phyloP scores from a whole-genome alignment of 1,140 invertebrate species.

The Ceratitis capitata region DNA sequence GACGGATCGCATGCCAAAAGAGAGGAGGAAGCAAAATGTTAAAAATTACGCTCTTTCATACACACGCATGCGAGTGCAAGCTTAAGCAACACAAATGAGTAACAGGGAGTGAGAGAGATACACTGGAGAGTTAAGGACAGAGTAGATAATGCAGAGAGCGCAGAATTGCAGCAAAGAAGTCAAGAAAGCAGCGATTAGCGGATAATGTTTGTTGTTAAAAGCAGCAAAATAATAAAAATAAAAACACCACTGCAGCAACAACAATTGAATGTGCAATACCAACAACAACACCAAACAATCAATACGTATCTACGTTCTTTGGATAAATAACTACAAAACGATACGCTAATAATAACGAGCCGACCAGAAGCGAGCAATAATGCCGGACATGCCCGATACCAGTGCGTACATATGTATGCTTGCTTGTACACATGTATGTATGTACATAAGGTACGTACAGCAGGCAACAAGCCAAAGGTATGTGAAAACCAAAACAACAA shows the following conservation, averaged over 20 bases:
- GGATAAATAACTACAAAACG: background rate
- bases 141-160: background rate
- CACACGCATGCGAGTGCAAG: too few species aligned
- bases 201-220: background rate
- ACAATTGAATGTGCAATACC: background rate
- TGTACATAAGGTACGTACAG: background rate
- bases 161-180: background rate
- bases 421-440: background rate
- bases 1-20: background rate
- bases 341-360: constrained; percentile 11
- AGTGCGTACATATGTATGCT: background rate
- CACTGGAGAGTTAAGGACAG: background rate
- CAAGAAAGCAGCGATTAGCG: background rate
- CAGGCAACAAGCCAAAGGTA: background rate
- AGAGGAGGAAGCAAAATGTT: background rate
- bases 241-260: background rate
- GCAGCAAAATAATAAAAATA: background rate
- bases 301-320: too few species aligned
- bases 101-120: background rate
- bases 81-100: background rate
- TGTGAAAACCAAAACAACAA: background rate
- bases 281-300: background rate
- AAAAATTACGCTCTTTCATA: too few species aligned
- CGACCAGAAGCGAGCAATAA: background rate
- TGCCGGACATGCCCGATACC: background rate